Conservation (phyloP, 2,888 invertebrate species). For the Drosophila bunnanda region DNA sequence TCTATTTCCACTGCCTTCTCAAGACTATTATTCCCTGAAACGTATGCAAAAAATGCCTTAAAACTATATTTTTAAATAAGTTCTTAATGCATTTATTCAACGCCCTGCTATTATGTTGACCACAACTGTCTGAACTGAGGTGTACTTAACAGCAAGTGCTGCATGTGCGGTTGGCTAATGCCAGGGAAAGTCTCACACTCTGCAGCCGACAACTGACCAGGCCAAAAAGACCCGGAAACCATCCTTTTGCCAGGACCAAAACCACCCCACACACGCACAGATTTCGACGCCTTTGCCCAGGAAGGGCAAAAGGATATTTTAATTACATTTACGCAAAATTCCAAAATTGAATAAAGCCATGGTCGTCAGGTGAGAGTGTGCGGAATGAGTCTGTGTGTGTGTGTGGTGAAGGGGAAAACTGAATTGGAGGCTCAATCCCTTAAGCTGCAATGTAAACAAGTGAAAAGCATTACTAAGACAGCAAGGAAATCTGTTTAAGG, state of each 20-base stretch:
- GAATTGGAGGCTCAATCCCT: constrained; percentile 31
- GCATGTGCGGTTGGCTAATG: constrained; percentile 73
- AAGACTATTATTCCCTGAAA: neutral
- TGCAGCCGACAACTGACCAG: constrained; percentile 28
- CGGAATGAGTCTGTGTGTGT: neutral
- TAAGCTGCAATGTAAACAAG: constrained; percentile 73
- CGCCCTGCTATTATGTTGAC: constrained; percentile 1
- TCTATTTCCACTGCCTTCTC: neutral
- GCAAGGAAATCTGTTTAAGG: constrained; percentile 52
- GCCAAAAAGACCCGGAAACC: neutral
- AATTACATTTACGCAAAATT: constrained; percentile 77
- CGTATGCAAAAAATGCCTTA: neutral
- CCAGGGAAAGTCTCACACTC: constrained; percentile 66
- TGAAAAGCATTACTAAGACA: constrained; percentile 67
- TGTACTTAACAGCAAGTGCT: constrained; percentile 51
- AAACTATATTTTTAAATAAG: neutral
- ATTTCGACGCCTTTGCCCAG: constrained; percentile 66
- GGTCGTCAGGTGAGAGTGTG: constrained; percentile 10
- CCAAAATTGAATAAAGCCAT: constrained; percentile 72
- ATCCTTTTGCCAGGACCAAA: constrained; percentile 4
- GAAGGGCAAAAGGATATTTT: constrained; percentile 66
- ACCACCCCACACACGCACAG: constrained; percentile 34
- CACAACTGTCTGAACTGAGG: constrained; percentile 20
- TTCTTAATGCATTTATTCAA: neutral
- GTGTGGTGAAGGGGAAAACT: constrained; percentile 18